These are phyloP conservation scores for Acanthosepion pharaonis DNA, from an alignment of 2,888 invertebrate species.

Conservation along the genomic window DNA sequence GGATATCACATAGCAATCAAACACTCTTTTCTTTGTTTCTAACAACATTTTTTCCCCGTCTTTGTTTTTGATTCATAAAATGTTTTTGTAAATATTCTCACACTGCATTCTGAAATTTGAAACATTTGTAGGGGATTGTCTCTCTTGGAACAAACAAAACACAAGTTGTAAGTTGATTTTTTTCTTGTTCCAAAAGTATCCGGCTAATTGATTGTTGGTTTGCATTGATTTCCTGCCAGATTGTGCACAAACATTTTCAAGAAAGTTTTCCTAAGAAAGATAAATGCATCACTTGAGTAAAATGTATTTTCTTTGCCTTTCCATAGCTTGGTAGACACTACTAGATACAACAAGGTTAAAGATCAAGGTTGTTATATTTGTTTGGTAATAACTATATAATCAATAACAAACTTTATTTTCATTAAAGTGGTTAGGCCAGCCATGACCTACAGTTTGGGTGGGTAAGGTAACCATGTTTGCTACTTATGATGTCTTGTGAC, in stretches of 20 bases:
- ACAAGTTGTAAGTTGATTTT: too few relatives aligned
- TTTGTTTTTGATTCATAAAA: neutral
- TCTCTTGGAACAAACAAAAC: neutral
- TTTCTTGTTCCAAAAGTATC: neutral
- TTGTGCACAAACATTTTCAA: neutral
- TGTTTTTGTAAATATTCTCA: neutral
- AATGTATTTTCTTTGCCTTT: constrained; percentile 1
- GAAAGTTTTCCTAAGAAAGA: neutral
- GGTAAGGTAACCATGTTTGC: neutral
- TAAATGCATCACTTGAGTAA: neutral
- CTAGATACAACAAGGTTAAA: neutral
- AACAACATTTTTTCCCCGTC: too few relatives aligned
- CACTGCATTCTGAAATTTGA: neutral
- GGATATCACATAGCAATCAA: too few relatives aligned
- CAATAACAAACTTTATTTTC: constrained; percentile 1
- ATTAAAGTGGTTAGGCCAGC: neutral
- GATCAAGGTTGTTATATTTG: neutral
- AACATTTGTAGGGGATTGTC: neutral
- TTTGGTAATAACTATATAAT: neutral
- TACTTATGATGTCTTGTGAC: neutral
- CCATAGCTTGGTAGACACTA: neutral
- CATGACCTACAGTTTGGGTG: neutral
- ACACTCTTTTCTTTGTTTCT: too few relatives aligned
- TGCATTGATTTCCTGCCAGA: neutral
- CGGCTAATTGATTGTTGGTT: neutral